phyloP scores from a whole-genome alignment of 2,113 vertebrate genomes.

The Ceyx melanurus region DNA sequence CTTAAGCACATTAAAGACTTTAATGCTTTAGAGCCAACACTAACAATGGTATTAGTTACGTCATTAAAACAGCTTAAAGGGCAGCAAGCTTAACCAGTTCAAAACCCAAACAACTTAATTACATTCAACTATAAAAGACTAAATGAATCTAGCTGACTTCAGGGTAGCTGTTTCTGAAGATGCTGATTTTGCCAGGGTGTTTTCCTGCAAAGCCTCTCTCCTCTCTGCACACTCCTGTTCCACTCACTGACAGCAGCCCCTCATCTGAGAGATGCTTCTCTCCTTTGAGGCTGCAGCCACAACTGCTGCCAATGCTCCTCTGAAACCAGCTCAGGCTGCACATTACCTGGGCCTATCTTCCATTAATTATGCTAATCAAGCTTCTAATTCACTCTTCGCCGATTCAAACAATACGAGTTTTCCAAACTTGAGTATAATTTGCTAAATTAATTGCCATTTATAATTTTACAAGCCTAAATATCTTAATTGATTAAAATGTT shows the following conservation, averaged over 20 bases:
- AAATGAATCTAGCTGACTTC: neutral
- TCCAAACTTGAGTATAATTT: neutral
- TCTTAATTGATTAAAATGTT: constrained; percentile 7
- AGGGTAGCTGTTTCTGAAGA: neutral
- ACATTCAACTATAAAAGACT: neutral
- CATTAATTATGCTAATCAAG: neutral
- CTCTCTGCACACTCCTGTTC: neutral
- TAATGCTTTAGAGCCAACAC: neutral
- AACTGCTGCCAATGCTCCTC: neutral
- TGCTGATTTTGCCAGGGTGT: neutral
- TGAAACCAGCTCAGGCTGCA: neutral
- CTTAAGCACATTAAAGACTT: neutral
- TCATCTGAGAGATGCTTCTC: neutral
- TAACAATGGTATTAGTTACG: neutral
- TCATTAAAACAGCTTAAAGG: constrained; percentile 6
- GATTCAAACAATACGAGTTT: neutral
- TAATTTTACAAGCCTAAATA: constrained; percentile 23
- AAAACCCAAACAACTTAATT: constrained; percentile 36
- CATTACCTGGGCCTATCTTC: neutral
- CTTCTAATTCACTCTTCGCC: neutral
- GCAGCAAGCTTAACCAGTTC: neutral
- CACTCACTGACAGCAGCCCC: neutral
- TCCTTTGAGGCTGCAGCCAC: neutral
- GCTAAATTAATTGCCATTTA: constrained; percentile 10
- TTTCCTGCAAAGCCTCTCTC: neutral